Conservation (phyloP, 1,140 invertebrate genomes). For the Capitella teleta region DNA sequence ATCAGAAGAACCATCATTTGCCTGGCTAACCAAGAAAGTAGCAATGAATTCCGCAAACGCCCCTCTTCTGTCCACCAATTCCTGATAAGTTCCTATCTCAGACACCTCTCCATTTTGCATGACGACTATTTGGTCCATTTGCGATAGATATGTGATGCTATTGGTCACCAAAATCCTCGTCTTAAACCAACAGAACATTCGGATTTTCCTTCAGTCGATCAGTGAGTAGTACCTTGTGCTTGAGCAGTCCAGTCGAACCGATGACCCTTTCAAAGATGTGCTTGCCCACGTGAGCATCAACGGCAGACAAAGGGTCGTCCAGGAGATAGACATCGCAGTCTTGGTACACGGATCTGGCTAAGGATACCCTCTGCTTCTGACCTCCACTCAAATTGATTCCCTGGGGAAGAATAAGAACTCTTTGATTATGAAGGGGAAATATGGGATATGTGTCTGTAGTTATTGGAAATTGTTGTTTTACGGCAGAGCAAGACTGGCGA, state of each 20-base stretch:
- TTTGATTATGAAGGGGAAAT: no score
- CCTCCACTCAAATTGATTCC: conserved; percentile 42
- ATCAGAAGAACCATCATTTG: no score
- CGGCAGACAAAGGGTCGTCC: conserved; percentile 43
- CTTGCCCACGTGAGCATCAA: conserved; percentile 36
- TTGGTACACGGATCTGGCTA: conserved; percentile 43
- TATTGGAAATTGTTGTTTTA: no score
- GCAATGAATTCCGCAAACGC: conserved; percentile 7
- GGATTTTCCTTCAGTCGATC: no score
- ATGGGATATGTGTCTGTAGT: no score
- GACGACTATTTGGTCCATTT: conserved; percentile 10
- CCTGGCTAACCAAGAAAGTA: conserved; percentile 4
- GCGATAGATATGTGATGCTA: conserved; percentile 5
- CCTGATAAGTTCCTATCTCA: conserved; percentile 30
- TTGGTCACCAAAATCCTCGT: conserved; percentile 13
- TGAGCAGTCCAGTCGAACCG: conserved; percentile 5
- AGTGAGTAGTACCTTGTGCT: conserved; percentile 12
- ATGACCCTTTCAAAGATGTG: conserved; percentile 22
- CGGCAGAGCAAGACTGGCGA: no score
- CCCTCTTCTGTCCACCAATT: conserved; percentile 22
- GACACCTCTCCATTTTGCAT: conserved; percentile 10
- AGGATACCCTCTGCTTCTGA: conserved; percentile 44
- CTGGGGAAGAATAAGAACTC: no score
- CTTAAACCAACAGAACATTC: no score
- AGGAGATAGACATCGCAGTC: conserved; percentile 54